Evolutionary conservation across 2,797 vertebrate species (phyloP).

Genomic region (Tragopan temminckii): DNA sequence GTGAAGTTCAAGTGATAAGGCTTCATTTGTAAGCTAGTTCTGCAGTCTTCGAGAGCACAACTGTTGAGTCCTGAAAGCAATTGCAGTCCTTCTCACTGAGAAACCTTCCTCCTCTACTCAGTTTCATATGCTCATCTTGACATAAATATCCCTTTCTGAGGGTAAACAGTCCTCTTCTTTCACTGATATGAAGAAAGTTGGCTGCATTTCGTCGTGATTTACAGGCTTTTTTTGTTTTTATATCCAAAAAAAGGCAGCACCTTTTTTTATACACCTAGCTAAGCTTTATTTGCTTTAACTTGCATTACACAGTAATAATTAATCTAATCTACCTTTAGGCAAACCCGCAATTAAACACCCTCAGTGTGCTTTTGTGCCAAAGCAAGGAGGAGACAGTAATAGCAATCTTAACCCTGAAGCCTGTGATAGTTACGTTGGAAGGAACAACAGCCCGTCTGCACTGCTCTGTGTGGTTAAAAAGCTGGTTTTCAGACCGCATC

Average conservation of each 20-base stretch:
- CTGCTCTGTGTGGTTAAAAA: conserved; percentile 80
- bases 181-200: conserved; percentile 75
- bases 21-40: conserved; percentile 81
- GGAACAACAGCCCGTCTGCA: conserved; percentile 78
- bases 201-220: conserved; percentile 75
- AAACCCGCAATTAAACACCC: conserved; percentile 84
- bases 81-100: conserved; percentile 84
- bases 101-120: conserved; percentile 80
- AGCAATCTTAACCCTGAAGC: conserved; percentile 86
- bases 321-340: conserved; percentile 86
- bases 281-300: conserved; percentile 86
- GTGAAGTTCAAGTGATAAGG: conserved; percentile 85
- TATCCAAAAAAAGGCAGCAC: conserved; percentile 83
- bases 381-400: conserved; percentile 84
- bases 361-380: conserved; percentile 85
- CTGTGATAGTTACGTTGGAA: conserved; percentile 81
- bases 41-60: conserved; percentile 82
- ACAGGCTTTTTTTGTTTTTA: conserved; percentile 78
- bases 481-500: conserved; percentile 83
- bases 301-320: conserved; percentile 89
- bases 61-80: conserved; percentile 79
- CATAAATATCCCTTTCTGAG: conserved; percentile 77
- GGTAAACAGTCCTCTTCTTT: conserved; percentile 77
- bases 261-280: conserved; percentile 83
- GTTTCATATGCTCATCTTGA: conserved; percentile 74